Percentiles rank a stretch among this genome's conserved stretches.
Conservation (phyloP, 2,113 vertebrate genomes). For the Australoheros scitulus region DNA sequence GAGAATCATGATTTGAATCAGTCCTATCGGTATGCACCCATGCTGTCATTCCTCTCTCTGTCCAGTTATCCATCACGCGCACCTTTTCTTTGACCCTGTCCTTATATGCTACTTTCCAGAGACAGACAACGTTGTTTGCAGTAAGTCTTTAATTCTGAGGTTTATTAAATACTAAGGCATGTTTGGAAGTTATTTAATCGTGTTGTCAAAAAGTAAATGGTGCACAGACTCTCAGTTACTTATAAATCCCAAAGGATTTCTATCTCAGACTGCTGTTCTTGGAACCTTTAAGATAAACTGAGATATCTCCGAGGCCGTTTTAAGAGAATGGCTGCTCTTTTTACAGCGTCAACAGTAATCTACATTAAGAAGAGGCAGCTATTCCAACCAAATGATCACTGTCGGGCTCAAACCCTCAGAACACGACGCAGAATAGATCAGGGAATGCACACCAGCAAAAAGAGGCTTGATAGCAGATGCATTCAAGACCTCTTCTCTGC, state of each 20-base stretch:
- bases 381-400: slow-evolving; percentile 2
- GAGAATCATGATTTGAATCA: slow-evolving; percentile 58
- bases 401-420: slow-evolving; percentile 11
- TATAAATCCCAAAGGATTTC: background rate
- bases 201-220: background rate
- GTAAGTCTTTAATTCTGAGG: slow-evolving; percentile 4
- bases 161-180: background rate
- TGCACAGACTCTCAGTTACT: background rate
- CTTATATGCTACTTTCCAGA: background rate
- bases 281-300: background rate
- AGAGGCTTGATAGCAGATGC: background rate
- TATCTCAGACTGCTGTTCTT: background rate
- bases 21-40: slow-evolving; percentile 18
- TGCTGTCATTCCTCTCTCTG: slow-evolving; percentile 33
- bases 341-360: background rate
- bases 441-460: background rate
- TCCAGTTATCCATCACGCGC: slow-evolving; percentile 4
- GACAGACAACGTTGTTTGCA: background rate
- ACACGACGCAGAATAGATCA: background rate
- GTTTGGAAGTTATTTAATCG: background rate
- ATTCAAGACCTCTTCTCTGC: background rate
- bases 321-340: background rate
- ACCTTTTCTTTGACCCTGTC: background rate
- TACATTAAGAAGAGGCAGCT: background rate
- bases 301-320: background rate